A percentile compares a stretch with the other conserved stretches of the same genome.
Conservation (phyloP, 2,888 invertebrate species). For the Ophion ventricosus region DNA sequence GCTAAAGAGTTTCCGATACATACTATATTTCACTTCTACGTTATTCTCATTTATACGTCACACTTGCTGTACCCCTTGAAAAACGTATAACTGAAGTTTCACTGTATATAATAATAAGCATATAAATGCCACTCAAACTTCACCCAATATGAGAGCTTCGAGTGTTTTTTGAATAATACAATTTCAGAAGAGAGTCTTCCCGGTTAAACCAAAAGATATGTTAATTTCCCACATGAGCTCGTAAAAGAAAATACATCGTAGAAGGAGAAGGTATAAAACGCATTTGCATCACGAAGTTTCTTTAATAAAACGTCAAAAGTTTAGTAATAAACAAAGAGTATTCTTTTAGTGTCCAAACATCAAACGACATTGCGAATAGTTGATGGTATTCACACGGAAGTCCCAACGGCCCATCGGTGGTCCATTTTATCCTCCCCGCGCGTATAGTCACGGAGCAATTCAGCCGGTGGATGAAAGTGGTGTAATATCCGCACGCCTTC, state of each 20-base stretch:
- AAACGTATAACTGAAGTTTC: no score
- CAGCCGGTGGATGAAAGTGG: constrained; percentile 31
- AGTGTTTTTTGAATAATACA: not conserved
- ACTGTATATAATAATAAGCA: no score
- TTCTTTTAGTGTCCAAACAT: not conserved
- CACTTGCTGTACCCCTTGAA: no score
- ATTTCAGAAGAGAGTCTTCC: not conserved
- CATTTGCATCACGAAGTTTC: not conserved
- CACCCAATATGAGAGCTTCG: not conserved
- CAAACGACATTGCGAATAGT: not conserved
- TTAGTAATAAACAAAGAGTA: not conserved
- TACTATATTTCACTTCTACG: no score
- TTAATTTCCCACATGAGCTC: not conserved
- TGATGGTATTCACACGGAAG: not conserved
- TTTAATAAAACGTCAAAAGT: not conserved
- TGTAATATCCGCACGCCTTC: constrained; percentile 53
- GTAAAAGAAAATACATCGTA: not conserved
- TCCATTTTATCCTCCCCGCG: constrained; percentile 11
- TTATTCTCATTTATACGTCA: no score
- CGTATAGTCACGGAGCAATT: constrained; percentile 1
- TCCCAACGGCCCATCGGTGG: not conserved
- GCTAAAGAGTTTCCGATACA: no score
- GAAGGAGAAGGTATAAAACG: not conserved
- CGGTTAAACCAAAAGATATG: not conserved
- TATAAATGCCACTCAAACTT: not conserved